phyloP scores from a whole-genome alignment of 2,113 vertebrate genomes.

The Peucedramus taeniatus region DNA sequence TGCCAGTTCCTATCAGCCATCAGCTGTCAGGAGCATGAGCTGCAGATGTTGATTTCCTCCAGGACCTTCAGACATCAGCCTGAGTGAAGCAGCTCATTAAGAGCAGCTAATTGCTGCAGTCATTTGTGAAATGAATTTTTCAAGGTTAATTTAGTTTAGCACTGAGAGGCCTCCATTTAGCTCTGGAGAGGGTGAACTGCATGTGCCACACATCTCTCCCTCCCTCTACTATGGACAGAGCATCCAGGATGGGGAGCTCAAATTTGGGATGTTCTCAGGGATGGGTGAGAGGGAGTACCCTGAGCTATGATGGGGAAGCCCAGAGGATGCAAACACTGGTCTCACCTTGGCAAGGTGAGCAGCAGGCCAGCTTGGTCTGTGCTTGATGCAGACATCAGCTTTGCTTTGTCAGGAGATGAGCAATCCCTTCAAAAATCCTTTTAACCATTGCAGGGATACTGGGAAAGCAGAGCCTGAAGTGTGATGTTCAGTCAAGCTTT shows the following conservation, averaged over 20 bases:
- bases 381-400: background rate
- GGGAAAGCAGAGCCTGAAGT: background rate
- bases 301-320: background rate
- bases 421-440: background rate
- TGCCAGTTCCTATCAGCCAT: background rate
- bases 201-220: background rate
- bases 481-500: background rate
- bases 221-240: background rate
- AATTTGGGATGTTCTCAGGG: background rate
- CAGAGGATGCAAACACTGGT: rapidly evolving
- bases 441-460: background rate
- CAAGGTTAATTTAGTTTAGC: constrained; percentile 52
- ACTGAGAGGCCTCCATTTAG: background rate
- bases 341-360: background rate
- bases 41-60: constrained; percentile 5
- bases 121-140: constrained; percentile 34
- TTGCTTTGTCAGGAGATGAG: background rate
- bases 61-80: constrained; percentile 11
- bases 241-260: background rate
- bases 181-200: background rate
- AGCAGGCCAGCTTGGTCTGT: background rate
- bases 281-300: rapidly evolving
- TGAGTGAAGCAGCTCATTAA: constrained; percentile 41
- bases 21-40: background rate
- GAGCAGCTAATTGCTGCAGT: constrained; percentile 46